These are phyloP conservation scores for Apteryx mantelli DNA, from an alignment of 2,113 vertebrate genomes.

Conservation along the genomic window DNA sequence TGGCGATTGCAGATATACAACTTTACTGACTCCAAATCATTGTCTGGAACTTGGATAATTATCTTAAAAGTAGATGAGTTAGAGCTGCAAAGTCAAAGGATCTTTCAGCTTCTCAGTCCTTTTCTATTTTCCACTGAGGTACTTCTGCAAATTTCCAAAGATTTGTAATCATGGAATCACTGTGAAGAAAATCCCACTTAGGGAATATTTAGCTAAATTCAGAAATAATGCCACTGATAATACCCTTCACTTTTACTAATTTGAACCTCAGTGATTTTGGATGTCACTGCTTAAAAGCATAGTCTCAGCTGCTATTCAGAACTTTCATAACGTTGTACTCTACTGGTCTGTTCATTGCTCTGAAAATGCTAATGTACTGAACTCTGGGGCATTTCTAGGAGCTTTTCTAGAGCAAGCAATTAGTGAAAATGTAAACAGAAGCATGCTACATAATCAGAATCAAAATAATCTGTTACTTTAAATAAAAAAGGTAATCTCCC, in stretches of 20 bases:
- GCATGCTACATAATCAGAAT: background rate
- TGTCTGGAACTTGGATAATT: background rate
- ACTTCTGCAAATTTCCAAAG: background rate
- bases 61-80: background rate
- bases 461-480: constrained; percentile 3
- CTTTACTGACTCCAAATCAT: background rate
- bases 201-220: background rate
- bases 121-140: background rate
- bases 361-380: background rate
- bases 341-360: background rate
- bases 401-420: constrained; percentile 42
- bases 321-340: background rate
- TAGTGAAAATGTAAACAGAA: constrained; percentile 55
- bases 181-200: constrained; percentile 30
- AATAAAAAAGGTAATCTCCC: background rate
- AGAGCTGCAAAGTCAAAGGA: background rate
- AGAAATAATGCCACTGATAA: constrained; percentile 44
- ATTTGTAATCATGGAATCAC: constrained; percentile 29
- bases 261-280: constrained; percentile 60
- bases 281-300: constrained; percentile 13
- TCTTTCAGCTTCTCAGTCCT: background rate
- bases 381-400: constrained; percentile 30
- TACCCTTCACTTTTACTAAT: constrained; percentile 40
- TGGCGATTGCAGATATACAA: background rate
- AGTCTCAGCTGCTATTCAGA: constrained; percentile 16